Conservation (phyloP, 2,888 invertebrate species). For the Agrotis ipsilon region DNA sequence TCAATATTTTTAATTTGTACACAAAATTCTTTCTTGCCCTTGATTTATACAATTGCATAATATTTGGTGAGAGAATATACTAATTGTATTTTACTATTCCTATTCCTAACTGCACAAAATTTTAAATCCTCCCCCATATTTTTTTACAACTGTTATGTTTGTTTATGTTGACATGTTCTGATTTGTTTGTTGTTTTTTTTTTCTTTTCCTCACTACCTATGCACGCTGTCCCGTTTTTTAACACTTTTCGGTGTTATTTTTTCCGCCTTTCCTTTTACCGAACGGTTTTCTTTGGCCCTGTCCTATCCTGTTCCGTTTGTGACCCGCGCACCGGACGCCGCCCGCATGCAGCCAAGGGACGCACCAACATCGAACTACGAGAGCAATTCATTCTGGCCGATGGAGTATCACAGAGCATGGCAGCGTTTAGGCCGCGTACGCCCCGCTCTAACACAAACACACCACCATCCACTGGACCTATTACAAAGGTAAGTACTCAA, state of each 20-base stretch:
- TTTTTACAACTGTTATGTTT: slow-evolving; percentile 82
- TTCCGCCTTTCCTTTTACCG: slow-evolving; percentile 82
- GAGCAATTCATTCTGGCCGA: slow-evolving; percentile 99
- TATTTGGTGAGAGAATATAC: slow-evolving; percentile 87
- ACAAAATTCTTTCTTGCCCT: slow-evolving; percentile 77
- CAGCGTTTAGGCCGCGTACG: slow-evolving; percentile 99
- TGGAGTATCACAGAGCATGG: slow-evolving; percentile 99
- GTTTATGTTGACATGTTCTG: slow-evolving; percentile 89
- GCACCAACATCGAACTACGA: slow-evolving; percentile 99
- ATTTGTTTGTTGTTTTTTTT: slow-evolving; percentile 90
- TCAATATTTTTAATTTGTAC: neutral
- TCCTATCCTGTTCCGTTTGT: slow-evolving; percentile 78
- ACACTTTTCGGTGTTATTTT: slow-evolving; percentile 87
- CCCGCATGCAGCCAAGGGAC: slow-evolving; percentile 98
- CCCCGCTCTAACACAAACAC: slow-evolving; percentile 95
- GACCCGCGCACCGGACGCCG: slow-evolving; percentile 89
- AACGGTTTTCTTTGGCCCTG: slow-evolving; percentile 84
- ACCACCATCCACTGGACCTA: slow-evolving; percentile 95
- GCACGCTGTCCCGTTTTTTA: slow-evolving; percentile 87
- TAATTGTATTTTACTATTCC: slow-evolving; percentile 88
- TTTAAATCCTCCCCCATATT: slow-evolving; percentile 75
- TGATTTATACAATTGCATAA: slow-evolving; percentile 81
- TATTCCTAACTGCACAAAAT: slow-evolving; percentile 88
- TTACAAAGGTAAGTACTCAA: slow-evolving; percentile 96
- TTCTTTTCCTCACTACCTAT: slow-evolving; percentile 87